Evolutionary conservation across 1,140 invertebrate species (phyloP), one percentile per base, ranked within the genome.

Genomic region (Telenomus remus): DNA sequence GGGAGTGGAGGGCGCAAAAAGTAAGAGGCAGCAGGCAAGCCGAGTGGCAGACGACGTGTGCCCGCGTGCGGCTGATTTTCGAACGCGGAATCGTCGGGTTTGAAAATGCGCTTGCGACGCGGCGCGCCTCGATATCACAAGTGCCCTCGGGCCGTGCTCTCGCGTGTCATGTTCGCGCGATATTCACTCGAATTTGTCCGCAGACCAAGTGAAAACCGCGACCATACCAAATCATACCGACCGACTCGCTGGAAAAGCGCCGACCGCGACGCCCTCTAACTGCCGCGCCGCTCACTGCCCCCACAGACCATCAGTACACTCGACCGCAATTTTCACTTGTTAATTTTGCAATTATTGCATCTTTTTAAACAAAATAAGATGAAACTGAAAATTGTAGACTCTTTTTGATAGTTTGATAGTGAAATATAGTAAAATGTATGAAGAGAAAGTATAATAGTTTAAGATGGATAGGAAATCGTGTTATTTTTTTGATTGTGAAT

Each of bases 211-310:
- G 63, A 71, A 61, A 65, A 75, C 63, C 59, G 66, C 79, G 63
- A 70, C 80, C 84, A 83, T 84, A 82, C 79, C 77, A 75, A 79
- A 59, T 57, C 57, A 64, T 55, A 60, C 48, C 65, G 55, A 42
- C 48, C 34, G 47, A 51, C 57, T n/a, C n/a, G n/a, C n/a, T 79
- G 79, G 77, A 66, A 80, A 80, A 72, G 76, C 81, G 76, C 16
- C 64, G 64, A 81, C 61, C 65, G 68, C 54, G 66, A 82, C 81
- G 84, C 81, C 84, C 84, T 83, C 83, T 84, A 73, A 60, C 78
- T 74, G 74, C 65, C 64, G 65, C 77, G 70, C 16, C 14, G 34
- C 14, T 80, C 82, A 85, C 82, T 85, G 84, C 19, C 19, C 19
- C 19, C 19, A 27, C 19, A 78, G 44, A 13, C 33, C 10, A 33